Conservation (phyloP, 1,140 invertebrate species). For the Cotesia typhae region DNA sequence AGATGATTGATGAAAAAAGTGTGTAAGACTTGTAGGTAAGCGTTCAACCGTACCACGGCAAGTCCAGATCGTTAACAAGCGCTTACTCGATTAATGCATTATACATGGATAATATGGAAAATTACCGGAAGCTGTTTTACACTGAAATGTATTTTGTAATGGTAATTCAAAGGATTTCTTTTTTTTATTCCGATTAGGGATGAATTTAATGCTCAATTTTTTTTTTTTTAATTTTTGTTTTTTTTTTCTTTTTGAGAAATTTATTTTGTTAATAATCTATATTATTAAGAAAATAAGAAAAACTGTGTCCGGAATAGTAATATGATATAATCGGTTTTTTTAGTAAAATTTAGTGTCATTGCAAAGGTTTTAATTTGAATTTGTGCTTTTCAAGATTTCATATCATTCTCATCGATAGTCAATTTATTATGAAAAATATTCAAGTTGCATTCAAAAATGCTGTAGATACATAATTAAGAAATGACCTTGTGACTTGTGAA, state of each 20-base stretch:
- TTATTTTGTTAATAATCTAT: not conserved
- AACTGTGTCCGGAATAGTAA: no score
- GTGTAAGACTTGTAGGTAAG: conserved; percentile 10
- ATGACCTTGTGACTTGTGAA: no score
- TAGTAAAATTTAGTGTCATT: no score
- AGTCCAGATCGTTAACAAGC: conserved; percentile 27
- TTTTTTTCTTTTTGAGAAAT: not conserved
- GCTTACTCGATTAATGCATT: conserved; percentile 12
- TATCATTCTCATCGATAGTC: no score
- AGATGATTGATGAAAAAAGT: not conserved
- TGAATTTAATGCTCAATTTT: not conserved
- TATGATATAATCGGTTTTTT: no score
- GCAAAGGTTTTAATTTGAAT: no score
- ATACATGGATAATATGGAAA: conserved; percentile 23
- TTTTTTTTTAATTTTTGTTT: not conserved
- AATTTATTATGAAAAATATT: no score
- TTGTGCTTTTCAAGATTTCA: no score
- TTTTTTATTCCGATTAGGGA: not conserved
- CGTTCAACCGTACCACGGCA: conserved; percentile 27
- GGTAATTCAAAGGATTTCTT: not conserved
- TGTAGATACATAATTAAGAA: no score
- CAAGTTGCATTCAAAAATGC: no score
- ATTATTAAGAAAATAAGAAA: no score
- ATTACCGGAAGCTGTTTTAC: conserved; percentile 31
- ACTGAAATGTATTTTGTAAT: conserved; percentile 19